phyloP scores from a whole-genome alignment of 2,113 vertebrate species.

The Himantopus leucocephalus region DNA sequence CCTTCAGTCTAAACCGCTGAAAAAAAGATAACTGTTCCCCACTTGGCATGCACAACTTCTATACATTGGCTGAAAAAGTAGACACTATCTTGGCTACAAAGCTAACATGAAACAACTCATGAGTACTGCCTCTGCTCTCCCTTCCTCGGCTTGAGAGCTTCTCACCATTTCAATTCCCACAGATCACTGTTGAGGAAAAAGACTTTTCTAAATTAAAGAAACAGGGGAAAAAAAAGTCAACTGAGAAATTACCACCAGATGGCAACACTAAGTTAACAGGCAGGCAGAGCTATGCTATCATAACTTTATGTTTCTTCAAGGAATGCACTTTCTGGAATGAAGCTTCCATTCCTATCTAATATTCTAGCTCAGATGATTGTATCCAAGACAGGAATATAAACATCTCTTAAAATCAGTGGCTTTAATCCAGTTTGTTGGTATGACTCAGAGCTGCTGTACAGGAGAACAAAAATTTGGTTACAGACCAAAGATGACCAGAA shows the following conservation, averaged over 20 bases:
- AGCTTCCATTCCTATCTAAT: background rate
- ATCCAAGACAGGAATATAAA: constrained; percentile 11
- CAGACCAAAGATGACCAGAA: background rate
- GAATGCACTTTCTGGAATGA: background rate
- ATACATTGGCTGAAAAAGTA: background rate
- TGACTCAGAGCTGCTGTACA: background rate
- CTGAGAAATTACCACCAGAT: constrained; percentile 7
- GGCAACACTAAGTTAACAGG: constrained; percentile 18
- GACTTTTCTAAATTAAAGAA: background rate
- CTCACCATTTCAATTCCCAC: background rate
- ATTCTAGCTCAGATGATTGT: background rate
- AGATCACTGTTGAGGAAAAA: background rate
- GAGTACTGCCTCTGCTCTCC: background rate
- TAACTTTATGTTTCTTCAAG: background rate
- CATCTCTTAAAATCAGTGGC: background rate
- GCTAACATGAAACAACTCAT: background rate
- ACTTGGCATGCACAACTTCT: background rate
- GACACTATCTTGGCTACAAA: background rate
- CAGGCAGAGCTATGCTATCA: background rate
- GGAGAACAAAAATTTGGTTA: background rate
- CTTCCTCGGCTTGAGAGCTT: background rate
- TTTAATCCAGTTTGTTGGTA: background rate
- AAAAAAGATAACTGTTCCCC: background rate
- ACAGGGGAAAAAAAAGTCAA: background rate
- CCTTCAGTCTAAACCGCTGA: background rate